A percentile compares a stretch with the other conserved stretches of the same genome.
Conservation (phyloP, 2,113 vertebrate genomes). For the Paraplagusia blochii region DNA sequence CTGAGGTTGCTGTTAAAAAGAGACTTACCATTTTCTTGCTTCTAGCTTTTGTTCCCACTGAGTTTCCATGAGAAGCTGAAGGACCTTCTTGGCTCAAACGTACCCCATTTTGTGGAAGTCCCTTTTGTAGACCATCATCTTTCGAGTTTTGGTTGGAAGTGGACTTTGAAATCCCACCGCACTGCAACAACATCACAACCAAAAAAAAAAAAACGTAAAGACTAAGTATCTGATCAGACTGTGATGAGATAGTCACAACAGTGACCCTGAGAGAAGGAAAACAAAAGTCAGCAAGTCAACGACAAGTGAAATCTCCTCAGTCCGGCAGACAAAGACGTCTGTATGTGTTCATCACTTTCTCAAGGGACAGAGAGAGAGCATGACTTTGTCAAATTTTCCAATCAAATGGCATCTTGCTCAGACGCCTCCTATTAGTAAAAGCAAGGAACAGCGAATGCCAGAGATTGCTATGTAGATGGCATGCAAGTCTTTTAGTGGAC, state of each 20-base stretch:
- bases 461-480: slow-evolving; percentile 65
- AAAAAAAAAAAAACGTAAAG: slow-evolving; percentile 42
- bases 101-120: slow-evolving; percentile 42
- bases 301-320: slow-evolving; percentile 47
- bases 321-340: slow-evolving; percentile 54
- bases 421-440: slow-evolving; percentile 64
- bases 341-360: slow-evolving; percentile 52
- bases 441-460: slow-evolving; percentile 61
- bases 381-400: slow-evolving; percentile 64
- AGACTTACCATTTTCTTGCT: slow-evolving; percentile 76
- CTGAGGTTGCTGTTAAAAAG: neutral
- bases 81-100: slow-evolving; percentile 57
- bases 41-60: slow-evolving; percentile 60
- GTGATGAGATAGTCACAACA: slow-evolving; percentile 54
- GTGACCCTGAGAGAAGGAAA: slow-evolving; percentile 54
- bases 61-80: slow-evolving; percentile 43
- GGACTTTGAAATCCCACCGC: slow-evolving; percentile 52
- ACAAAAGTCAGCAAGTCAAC: slow-evolving; percentile 61
- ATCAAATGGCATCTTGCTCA: slow-evolving; percentile 62
- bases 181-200: slow-evolving; percentile 77
- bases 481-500: slow-evolving; percentile 58
- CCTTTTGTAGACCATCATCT: slow-evolving; percentile 44
- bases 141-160: slow-evolving; percentile 47
- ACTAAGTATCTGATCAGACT: slow-evolving; percentile 17
- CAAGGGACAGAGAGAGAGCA: slow-evolving; percentile 56